phyloP scores from a whole-genome alignment of 2,113 vertebrate species.

The Sturnira hondurensis region DNA sequence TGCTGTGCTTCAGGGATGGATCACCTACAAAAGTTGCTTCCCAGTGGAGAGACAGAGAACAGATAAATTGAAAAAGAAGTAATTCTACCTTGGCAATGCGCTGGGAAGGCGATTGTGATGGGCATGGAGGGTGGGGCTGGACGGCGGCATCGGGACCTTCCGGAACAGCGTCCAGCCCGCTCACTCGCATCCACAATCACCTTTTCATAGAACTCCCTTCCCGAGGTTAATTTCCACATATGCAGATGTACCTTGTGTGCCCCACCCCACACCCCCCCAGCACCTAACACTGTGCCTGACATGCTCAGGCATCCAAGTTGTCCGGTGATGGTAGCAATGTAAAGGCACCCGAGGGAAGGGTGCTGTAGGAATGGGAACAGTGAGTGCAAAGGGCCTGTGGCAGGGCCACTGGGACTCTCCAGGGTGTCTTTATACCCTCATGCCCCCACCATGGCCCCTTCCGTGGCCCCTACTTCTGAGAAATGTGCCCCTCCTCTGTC shows the following conservation, averaged over 20 bases:
- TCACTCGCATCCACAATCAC: background rate
- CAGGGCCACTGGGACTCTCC: background rate
- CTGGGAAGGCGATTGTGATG: background rate
- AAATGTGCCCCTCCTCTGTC: too few species aligned
- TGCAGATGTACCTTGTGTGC: background rate
- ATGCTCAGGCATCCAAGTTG: background rate
- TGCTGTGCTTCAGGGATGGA: background rate
- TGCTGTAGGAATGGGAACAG: background rate
- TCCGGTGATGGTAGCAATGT: background rate
- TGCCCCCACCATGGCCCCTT: too few species aligned
- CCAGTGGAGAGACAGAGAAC: background rate
- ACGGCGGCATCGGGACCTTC: rapidly evolving
- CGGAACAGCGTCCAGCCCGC: background rate
- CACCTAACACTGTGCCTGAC: background rate
- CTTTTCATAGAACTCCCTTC: background rate
- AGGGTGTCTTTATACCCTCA: background rate
- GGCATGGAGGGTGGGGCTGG: background rate
- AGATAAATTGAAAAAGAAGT: background rate
- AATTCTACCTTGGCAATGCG: background rate
- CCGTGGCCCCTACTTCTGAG: background rate
- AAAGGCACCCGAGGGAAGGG: background rate
- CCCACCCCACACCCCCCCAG: background rate
- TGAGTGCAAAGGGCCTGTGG: background rate
- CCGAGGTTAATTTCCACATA: background rate
- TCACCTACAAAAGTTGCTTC: background rate